Evolutionary conservation across 2,113 vertebrate species (phyloP).

Genomic region (Dasyprocta punctata): DNA sequence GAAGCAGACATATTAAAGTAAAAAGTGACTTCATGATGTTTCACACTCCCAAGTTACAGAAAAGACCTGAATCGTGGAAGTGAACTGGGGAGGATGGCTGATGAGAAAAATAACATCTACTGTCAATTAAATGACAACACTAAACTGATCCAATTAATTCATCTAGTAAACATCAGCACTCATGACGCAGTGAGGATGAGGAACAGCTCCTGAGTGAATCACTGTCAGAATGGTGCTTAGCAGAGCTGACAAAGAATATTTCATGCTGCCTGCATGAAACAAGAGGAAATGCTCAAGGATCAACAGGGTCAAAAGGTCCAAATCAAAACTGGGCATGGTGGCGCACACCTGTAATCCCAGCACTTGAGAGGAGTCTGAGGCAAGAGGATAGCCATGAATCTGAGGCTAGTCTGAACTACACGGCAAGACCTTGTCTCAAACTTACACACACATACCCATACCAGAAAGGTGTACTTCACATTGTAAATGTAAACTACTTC

Average conservation of each 20-base stretch:
- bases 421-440: background rate
- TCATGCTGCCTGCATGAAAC: background rate
- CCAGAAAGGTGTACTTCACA: background rate
- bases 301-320: background rate
- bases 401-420: background rate
- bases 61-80: background rate
- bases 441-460: background rate
- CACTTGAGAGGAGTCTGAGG: background rate
- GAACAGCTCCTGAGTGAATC: background rate
- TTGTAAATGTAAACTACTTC: background rate
- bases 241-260: background rate
- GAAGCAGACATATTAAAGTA: background rate
- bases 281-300: background rate
- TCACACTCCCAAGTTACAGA: background rate
- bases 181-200: background rate
- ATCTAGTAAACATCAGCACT: conserved; percentile 39
- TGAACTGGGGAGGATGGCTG: background rate
- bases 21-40: background rate
- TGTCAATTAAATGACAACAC: conserved; percentile 64
- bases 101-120: conserved; percentile 1
- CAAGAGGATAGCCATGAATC: background rate
- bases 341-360: background rate
- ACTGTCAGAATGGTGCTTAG: background rate
- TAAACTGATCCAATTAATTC: conserved; percentile 71
- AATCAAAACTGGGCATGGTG: background rate